A percentile compares a stretch with the other conserved stretches of the same genome.
phyloP scores from a whole-genome alignment of 1,140 invertebrate genomes.

The Drosophila bifasciata region DNA sequence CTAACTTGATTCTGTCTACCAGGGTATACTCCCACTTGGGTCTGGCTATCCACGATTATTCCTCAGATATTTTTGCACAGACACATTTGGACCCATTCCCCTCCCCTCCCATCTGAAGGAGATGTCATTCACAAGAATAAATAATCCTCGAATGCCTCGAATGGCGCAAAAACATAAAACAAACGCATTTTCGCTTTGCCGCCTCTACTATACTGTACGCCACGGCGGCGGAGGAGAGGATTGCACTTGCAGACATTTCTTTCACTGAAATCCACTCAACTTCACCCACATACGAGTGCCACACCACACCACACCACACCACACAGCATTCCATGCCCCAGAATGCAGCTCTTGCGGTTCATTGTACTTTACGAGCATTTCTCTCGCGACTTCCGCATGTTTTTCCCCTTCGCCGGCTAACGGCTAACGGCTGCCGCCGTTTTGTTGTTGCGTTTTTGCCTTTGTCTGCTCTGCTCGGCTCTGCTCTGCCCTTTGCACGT shows the following conservation, averaged over 20 bases:
- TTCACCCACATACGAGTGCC: slow-evolving; percentile 41
- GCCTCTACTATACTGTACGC: slow-evolving; percentile 39
- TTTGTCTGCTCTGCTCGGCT: slow-evolving; percentile 19
- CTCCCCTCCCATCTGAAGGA: neutral
- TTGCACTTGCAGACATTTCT: slow-evolving; percentile 54
- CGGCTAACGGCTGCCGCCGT: slow-evolving; percentile 28
- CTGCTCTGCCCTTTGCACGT: slow-evolving; percentile 42
- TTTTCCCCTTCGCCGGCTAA: slow-evolving; percentile 42
- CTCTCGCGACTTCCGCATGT: slow-evolving; percentile 67
- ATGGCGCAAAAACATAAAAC: slow-evolving; percentile 58
- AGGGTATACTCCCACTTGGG: neutral
- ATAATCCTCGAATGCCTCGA: slow-evolving; percentile 27
- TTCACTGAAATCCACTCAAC: slow-evolving; percentile 68
- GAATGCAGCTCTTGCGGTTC: slow-evolving; percentile 63
- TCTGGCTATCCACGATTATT: too few relatives aligned
- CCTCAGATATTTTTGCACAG: too few relatives aligned
- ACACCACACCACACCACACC: slow-evolving; percentile 1
- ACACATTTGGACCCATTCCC: neutral
- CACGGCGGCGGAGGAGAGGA: neutral
- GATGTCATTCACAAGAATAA: neutral
- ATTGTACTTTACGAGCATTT: slow-evolving; percentile 74
- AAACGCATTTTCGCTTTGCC: slow-evolving; percentile 35
- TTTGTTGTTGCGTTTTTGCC: slow-evolving; percentile 75
- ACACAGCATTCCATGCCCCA: slow-evolving; percentile 12
- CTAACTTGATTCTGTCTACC: neutral